Evolutionary conservation across 2,888 invertebrate genomes (phyloP).

Genomic region (Dryobota labecula): DNA sequence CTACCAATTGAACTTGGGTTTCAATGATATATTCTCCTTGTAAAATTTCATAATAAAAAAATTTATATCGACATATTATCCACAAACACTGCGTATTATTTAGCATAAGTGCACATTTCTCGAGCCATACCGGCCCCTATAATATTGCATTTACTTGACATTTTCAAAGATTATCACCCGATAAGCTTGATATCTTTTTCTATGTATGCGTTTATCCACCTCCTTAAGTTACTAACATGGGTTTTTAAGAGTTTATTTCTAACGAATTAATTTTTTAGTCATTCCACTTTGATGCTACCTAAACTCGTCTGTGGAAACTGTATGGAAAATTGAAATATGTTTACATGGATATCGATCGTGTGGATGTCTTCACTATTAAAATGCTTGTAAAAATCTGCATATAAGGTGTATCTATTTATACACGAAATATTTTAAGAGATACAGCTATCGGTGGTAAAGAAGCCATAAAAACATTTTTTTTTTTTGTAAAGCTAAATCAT

Average conservation of each 20-base stretch:
- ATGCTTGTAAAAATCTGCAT: neutral
- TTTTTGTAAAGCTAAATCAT: too few relatives aligned
- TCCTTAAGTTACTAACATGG: slow-evolving; percentile 48
- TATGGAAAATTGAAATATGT: neutral
- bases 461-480: too few relatives aligned
- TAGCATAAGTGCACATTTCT: slow-evolving; percentile 70
- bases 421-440: too few relatives aligned
- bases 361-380: neutral
- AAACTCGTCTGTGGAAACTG: slow-evolving; percentile 26
- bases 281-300: slow-evolving; percentile 54
- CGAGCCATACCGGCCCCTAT: slow-evolving; percentile 47
- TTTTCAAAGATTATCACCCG: slow-evolving; percentile 26
- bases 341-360: neutral
- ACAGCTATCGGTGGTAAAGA: too few relatives aligned
- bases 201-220: slow-evolving; percentile 40
- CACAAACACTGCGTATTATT: slow-evolving; percentile 50
- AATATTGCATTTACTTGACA: slow-evolving; percentile 71
- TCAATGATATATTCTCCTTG: too few relatives aligned
- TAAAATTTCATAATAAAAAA: neutral
- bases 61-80: slow-evolving; percentile 19
- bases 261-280: slow-evolving; percentile 52
- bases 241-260: slow-evolving; percentile 54
- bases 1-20: too few relatives aligned
- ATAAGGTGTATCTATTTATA: too few relatives aligned
- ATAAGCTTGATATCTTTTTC: slow-evolving; percentile 33